phyloP scores from a whole-genome alignment of 2,113 vertebrate genomes.

The Mus pahari region DNA sequence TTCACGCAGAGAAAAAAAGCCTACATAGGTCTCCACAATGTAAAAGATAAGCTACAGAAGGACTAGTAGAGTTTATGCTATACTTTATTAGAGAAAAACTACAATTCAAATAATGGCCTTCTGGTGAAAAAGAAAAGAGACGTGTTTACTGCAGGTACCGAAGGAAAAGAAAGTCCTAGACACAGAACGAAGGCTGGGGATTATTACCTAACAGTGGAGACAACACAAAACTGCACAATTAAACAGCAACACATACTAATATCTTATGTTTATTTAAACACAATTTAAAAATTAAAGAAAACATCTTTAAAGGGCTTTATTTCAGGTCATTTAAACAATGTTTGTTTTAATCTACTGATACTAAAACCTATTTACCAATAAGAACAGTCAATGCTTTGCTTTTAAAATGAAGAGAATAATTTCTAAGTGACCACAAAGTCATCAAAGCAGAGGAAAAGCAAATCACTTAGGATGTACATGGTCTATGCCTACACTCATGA shows the following conservation, averaged over 20 bases:
- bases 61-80: not conserved
- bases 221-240: not conserved
- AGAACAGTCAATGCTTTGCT: not conserved
- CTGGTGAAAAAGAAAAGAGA: not conserved
- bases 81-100: not conserved
- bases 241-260: not conserved
- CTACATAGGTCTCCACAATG: not conserved
- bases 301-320: not conserved
- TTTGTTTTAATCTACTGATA: not conserved
- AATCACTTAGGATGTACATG: not conserved
- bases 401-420: not conserved
- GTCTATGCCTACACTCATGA: not conserved
- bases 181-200: not conserved
- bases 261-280: not conserved
- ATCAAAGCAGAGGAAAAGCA: not conserved
- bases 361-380: not conserved
- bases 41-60: not conserved
- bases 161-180: not conserved
- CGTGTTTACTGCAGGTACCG: not conserved
- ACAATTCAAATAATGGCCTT: not conserved
- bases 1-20: not conserved
- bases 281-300: not conserved
- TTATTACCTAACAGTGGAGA: not conserved
- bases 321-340: conserved; percentile 27
- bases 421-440: not conserved